Evolutionary conservation across 1,140 invertebrate species (phyloP), one percentile per base, ranked within the genome.

Genomic region (Odontomachus brunneus): DNA sequence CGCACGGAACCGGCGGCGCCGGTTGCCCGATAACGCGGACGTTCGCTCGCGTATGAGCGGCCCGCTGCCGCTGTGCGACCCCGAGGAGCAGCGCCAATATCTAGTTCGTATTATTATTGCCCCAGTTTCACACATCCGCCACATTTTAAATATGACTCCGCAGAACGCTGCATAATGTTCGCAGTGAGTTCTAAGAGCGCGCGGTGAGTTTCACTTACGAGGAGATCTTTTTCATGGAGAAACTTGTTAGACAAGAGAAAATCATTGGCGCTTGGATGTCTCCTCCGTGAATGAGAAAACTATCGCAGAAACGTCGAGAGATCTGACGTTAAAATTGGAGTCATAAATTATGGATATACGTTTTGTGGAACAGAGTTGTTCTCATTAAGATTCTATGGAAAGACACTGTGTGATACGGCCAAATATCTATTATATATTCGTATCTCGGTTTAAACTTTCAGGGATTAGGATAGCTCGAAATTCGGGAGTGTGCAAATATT

Each of bases 21-120:
- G 44, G 73, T 49, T 67, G 75, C 63, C 44, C 75, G 75, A 69
- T 78, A 69, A 78, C 74, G 63, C 49, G 72, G 53, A 73, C 71
- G 15, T 33, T 76, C 49, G 75, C 75, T 76, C 63, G 75, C 75
- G 48, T 78, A 57, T 29, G 48, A 55, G 22, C 63, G 75, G 17
- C 53, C 51, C 26, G 38, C 22, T 24, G 24, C 15, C 15, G 29
- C 29, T 5, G 29, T 33, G 29, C 5, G 38, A 33, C 15, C 17
- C 48, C 49, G 19, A 55, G 19, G 19, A 44, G 49, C 22, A 44
- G 49, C 22, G 33, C 63, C 75, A 67, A 78, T 57, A 69, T 69
- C 33, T 38, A 44, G 51, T 57, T 55, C 49, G 24, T 69, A 48
- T 71, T 59, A 57, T 80, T 80, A 80, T 80, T 80, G 51, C 33